phyloP scores from a whole-genome alignment of 2,797 vertebrate genomes.

The Pogoniulus pusillus region DNA sequence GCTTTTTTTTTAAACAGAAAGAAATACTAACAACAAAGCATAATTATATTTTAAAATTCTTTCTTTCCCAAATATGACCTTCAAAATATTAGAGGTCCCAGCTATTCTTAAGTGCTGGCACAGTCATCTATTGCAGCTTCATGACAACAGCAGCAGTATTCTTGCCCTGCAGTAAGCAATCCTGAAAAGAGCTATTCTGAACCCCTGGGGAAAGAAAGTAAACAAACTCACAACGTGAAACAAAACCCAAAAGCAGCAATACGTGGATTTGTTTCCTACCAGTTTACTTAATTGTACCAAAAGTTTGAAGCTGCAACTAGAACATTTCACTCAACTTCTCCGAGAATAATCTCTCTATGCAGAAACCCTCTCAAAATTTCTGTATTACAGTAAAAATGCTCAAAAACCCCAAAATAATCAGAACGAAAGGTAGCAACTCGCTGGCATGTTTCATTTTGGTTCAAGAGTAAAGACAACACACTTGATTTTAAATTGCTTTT shows the following conservation, averaged over 20 bases:
- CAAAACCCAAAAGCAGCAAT: neutral
- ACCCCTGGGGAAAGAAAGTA: neutral
- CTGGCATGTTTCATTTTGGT: neutral
- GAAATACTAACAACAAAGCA: constrained; percentile 12
- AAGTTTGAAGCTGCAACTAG: neutral
- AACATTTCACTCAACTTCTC: neutral
- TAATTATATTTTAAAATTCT: neutral
- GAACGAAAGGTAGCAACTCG: neutral
- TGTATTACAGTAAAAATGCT: neutral
- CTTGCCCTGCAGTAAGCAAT: neutral
- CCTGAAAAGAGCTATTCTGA: neutral
- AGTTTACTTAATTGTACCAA: neutral
- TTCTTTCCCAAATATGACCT: neutral
- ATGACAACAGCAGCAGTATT: neutral
- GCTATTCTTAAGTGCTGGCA: neutral
- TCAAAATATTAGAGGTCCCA: constrained; percentile 1
- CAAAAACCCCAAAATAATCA: neutral
- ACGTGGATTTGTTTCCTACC: neutral
- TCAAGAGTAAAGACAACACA: neutral
- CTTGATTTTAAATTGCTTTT: neutral
- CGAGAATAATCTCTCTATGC: neutral
- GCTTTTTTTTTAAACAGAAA: neutral
- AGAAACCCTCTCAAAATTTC: neutral
- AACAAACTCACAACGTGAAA: neutral
- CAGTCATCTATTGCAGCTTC: neutral